Evolutionary conservation across 2,888 invertebrate species (phyloP), one percentile per base, ranked within the genome.

Genomic region (Epinotia nisella): DNA sequence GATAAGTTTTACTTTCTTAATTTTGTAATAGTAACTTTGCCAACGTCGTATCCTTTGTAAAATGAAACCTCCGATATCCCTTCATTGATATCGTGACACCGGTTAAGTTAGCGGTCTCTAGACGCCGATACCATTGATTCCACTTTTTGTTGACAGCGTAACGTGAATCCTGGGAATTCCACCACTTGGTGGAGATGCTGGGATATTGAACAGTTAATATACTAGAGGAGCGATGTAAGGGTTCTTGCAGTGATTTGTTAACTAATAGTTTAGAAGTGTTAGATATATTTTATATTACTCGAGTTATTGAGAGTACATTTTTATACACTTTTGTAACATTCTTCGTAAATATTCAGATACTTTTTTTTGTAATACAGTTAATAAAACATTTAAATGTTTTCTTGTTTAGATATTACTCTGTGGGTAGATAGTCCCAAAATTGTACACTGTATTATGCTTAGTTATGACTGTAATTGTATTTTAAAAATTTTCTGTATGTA

Each of bases 121-220:
- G 64, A 51, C 62, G 39, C 62, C 68, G 64, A 73, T 73, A 58
- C 73, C 73, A 73, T 64, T 69, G 73, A 64, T 73, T 69, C 73
- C 61, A 72, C 72, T 62, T 73, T 73, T 64, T 64, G 68, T 69
- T 29, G 58, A 64, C 68, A 62, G 51, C 49, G 39, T 69, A 69
- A 73, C 51, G 68, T 5, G 51, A 39, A 29, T 29, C 58, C 17
- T n/a, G 73, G 69, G 68, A 41, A 62, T 69, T 64, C 55, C 39
- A 29, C 24, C 58, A 64, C 64, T 70, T 64, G 49, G n/a, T 49
- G 49, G 35, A 35, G 35, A 1, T 9, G 45, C 35, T 29, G 21
- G 17, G 53, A 64, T 64, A 64, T 70, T 39, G 70, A 51, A 56
- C 55, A 67, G 72, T 68, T 67, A 67, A 67, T 61, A 51, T 66